Evolutionary conservation across 2,888 invertebrate genomes (phyloP).

Genomic region (Adelognathus sp.): DNA sequence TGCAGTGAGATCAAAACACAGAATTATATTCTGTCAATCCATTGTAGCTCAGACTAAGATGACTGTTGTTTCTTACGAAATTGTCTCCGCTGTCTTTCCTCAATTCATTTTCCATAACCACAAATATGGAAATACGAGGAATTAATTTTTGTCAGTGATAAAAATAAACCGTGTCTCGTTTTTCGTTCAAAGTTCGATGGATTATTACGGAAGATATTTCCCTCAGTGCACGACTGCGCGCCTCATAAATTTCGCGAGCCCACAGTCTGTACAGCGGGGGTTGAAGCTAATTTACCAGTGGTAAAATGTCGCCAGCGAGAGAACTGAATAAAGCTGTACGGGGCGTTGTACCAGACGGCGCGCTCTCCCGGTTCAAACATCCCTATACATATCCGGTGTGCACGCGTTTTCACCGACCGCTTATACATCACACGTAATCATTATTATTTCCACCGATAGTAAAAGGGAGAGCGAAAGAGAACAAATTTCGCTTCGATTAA

Average conservation of each 20-base stretch:
- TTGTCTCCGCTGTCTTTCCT: too few relatives aligned
- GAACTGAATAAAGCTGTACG: slow-evolving; percentile 71
- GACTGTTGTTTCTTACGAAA: too few relatives aligned
- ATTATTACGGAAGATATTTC: slow-evolving; percentile 60
- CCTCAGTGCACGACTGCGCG: slow-evolving; percentile 25
- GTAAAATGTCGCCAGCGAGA: slow-evolving; percentile 72
- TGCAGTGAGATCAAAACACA: too few relatives aligned
- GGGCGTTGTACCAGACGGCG: slow-evolving; percentile 45
- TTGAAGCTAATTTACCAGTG: slow-evolving; percentile 74
- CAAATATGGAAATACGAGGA: neutral
- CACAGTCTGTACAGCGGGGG: slow-evolving; percentile 51
- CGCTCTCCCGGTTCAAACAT: slow-evolving; percentile 43
- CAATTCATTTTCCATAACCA: neutral
- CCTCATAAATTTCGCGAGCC: slow-evolving; percentile 69
- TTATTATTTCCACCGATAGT: slow-evolving; percentile 72
- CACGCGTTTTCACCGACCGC: slow-evolving; percentile 60
- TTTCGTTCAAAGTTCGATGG: slow-evolving; percentile 49
- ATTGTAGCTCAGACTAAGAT: too few relatives aligned
- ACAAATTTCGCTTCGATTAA: slow-evolving; percentile 37
- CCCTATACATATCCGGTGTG: slow-evolving; percentile 57
- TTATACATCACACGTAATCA: slow-evolving; percentile 76
- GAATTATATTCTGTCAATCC: too few relatives aligned
- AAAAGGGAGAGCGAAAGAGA: slow-evolving; percentile 8
- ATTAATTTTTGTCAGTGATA: neutral
- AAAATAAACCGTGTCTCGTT: neutral